Percentiles rank a stretch among this genome's conserved stretches.
Evolutionary conservation across 2,888 invertebrate species (phyloP).

Genomic region (Dendrolimus houi): DNA sequence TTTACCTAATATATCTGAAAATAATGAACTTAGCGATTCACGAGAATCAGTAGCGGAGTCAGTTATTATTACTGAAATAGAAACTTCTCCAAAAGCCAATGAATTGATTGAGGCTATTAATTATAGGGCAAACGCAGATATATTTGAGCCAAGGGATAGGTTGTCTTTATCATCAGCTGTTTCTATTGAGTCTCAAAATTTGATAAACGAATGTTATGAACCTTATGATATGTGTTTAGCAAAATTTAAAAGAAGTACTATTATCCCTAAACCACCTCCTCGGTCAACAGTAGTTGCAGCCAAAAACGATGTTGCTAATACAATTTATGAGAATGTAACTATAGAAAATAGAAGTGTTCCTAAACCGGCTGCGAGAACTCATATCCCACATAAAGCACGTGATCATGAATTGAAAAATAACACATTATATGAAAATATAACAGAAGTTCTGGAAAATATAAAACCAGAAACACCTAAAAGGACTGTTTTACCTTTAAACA

Average conservation of each 20-base stretch:
- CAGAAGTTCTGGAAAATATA: conserved; percentile 27
- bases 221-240: conserved; percentile 41
- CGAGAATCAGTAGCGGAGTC: conserved; percentile 43
- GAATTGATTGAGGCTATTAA: conserved; percentile 42
- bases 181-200: conserved; percentile 42
- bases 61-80: conserved; percentile 31
- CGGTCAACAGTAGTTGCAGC: conserved; percentile 28
- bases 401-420: conserved; percentile 29
- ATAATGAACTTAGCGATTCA: conserved; percentile 57
- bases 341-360: conserved; percentile 35
- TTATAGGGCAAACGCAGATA: conserved; percentile 34
- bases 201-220: conserved; percentile 64
- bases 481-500: conserved; percentile 25
- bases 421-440: conserved; percentile 55
- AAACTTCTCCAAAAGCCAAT: conserved; percentile 23
- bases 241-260: conserved; percentile 19
- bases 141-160: conserved; percentile 53
- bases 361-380: conserved; percentile 53
- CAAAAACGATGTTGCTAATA: conserved; percentile 23
- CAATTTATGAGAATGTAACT: conserved; percentile 56
- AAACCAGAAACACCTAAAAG: conserved; percentile 48
- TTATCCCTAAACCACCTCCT: conserved; percentile 48
- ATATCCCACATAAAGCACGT: conserved; percentile 40
- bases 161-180: conserved; percentile 35
- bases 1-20: conserved; percentile 66